Conservation (phyloP, 2,113 vertebrate genomes). For the Cynopterus brachyotis region DNA sequence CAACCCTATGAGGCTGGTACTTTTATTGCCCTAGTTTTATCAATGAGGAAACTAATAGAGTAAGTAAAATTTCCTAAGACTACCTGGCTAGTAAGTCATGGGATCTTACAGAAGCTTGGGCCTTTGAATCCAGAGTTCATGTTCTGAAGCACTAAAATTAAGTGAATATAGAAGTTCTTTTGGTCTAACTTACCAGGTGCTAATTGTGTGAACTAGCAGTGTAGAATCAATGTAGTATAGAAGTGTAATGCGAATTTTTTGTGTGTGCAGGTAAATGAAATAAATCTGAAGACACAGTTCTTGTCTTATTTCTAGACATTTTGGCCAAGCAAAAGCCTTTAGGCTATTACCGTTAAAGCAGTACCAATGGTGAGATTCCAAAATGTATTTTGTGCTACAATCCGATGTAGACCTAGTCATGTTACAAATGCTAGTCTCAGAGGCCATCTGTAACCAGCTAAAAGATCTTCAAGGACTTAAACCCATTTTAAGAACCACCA, state of each 20-base stretch:
- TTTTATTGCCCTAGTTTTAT: neutral
- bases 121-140: neutral
- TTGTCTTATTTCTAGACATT: neutral
- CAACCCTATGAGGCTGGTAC: neutral
- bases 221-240: neutral
- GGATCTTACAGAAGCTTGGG: neutral
- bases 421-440: neutral
- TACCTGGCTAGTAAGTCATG: neutral
- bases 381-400: neutral
- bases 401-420: neutral
- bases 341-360: neutral
- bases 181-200: neutral
- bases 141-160: neutral
- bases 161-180: neutral
- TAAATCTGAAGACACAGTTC: neutral
- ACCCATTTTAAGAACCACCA: neutral
- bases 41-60: neutral
- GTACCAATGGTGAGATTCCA: neutral
- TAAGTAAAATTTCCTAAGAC: neutral
- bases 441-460: neutral
- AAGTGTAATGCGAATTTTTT: neutral
- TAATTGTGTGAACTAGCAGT: neutral
- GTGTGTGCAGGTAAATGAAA: neutral
- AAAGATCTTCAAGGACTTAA: neutral
- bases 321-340: neutral